Evolutionary conservation across 2,113 vertebrate species (phyloP).

Genomic region (Cyprinus carpio): DNA sequence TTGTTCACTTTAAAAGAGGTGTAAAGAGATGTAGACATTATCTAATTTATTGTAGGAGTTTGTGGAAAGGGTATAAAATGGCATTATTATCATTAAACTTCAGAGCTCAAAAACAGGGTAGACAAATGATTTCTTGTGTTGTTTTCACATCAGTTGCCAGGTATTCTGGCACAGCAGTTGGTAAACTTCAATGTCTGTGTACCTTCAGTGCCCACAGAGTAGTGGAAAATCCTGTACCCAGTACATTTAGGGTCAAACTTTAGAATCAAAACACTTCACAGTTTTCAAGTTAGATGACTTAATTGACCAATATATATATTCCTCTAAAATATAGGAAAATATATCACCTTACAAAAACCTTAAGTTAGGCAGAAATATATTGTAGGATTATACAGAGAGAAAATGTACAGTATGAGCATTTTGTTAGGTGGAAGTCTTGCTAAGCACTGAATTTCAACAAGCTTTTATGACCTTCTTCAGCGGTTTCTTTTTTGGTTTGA

Average conservation of each 20-base stretch:
- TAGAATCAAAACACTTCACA: background rate
- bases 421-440: slow-evolving; percentile 64
- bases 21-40: slow-evolving; percentile 47
- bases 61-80: slow-evolving; percentile 47
- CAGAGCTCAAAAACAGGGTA: slow-evolving; percentile 32
- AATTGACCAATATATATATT: background rate
- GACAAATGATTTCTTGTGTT: slow-evolving; percentile 27
- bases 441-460: slow-evolving; percentile 51
- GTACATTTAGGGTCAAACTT: slow-evolving; percentile 13
- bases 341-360: slow-evolving; percentile 37
- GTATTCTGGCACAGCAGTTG: slow-evolving; percentile 31
- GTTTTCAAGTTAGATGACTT: background rate
- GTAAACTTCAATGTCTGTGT: slow-evolving; percentile 5
- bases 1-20: slow-evolving; percentile 38
- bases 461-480: too few species aligned
- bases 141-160: slow-evolving; percentile 42
- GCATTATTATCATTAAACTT: slow-evolving; percentile 48
- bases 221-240: slow-evolving; percentile 26
- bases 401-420: slow-evolving; percentile 67
- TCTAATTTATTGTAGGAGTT: slow-evolving; percentile 53
- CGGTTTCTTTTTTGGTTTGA: background rate
- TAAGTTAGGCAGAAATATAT: slow-evolving; percentile 66
- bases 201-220: background rate
- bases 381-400: slow-evolving; percentile 50
- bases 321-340: background rate